A percentile compares a stretch with the other conserved stretches of the same genome.
Evolutionary conservation across 2,797 vertebrate genomes (phyloP).

Genomic region (Pelobates cultripes): DNA sequence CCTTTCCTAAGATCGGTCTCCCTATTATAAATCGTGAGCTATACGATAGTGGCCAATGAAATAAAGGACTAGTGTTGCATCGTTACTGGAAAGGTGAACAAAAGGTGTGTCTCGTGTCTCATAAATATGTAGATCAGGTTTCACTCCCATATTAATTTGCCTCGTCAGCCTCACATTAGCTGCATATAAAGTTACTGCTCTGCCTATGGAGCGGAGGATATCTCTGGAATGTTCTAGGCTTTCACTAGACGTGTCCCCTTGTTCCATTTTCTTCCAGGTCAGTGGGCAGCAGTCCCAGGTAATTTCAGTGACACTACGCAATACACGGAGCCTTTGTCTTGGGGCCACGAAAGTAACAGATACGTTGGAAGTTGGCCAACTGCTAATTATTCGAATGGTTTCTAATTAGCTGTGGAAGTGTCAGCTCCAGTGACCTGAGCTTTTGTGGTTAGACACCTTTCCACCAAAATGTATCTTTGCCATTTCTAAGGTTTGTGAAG

Average conservation of each 20-base stretch:
- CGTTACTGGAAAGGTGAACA: slow-evolving; percentile 51
- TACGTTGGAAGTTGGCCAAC: slow-evolving; percentile 31
- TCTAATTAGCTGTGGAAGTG: slow-evolving; percentile 17
- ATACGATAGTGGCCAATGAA: slow-evolving; percentile 24
- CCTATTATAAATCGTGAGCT: slow-evolving; percentile 8
- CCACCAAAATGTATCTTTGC: too few relatives aligned
- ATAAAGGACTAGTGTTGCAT: slow-evolving; percentile 40
- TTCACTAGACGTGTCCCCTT: slow-evolving; percentile 29
- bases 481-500: too few relatives aligned
- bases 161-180: slow-evolving; percentile 53
- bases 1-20: slow-evolving; percentile 17
- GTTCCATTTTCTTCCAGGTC: slow-evolving; percentile 36
- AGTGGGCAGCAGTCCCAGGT: slow-evolving; percentile 30
- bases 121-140: slow-evolving; percentile 54
- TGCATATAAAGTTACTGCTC: slow-evolving; percentile 56
- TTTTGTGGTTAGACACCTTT: background rate
- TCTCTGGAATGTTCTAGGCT: slow-evolving; percentile 10
- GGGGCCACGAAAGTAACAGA: slow-evolving; percentile 15
- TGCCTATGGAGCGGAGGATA: slow-evolving; percentile 50
- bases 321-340: slow-evolving; percentile 29
- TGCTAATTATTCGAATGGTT: slow-evolving; percentile 34
- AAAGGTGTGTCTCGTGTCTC: slow-evolving; percentile 51
- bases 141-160: slow-evolving; percentile 56
- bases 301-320: slow-evolving; percentile 11
- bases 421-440: background rate